phyloP scores from a whole-genome alignment of 37 sponge, comb jelly and placozoan species.

The Halichondria panicea region DNA sequence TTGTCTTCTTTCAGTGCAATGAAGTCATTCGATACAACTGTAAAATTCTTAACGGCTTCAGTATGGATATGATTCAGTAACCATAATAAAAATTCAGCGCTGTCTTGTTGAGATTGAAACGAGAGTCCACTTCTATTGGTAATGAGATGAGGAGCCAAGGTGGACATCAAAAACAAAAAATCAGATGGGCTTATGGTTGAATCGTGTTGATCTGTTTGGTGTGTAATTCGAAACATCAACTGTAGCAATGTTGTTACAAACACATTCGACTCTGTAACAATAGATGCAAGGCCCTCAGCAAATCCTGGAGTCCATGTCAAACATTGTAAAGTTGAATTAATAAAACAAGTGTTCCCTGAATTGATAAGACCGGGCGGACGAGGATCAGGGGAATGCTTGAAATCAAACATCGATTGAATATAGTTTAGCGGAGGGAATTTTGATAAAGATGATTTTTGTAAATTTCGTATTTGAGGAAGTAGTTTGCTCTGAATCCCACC shows the following conservation, averaged over 20 bases:
- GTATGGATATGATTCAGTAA: constrained; percentile 46
- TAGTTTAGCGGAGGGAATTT: background rate
- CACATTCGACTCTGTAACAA: background rate
- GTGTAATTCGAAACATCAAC: background rate
- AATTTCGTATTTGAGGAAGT: no score
- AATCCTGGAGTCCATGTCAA: constrained; percentile 41
- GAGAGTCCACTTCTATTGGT: background rate
- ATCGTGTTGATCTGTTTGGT: constrained; percentile 2
- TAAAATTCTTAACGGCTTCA: background rate
- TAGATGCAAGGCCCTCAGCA: background rate
- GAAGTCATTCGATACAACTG: background rate
- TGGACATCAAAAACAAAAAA: constrained; percentile 25
- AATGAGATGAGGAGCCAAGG: constrained; percentile 37
- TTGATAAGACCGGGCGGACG: constrained; percentile 55
- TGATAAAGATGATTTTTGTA: background rate
- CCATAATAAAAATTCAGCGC: constrained; percentile 65
- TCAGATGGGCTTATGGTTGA: background rate
- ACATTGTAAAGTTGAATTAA: constrained; percentile 41
- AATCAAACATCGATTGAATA: no score
- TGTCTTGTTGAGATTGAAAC: constrained; percentile 65
- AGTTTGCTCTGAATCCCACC: no score
- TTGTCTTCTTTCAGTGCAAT: background rate
- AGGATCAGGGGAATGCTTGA: no score
- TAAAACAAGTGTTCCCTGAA: constrained; percentile 51
- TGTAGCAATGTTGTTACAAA: background rate